Conservation (phyloP, 2,797 vertebrate species). For the Phaenicophaeus curvirostris region DNA sequence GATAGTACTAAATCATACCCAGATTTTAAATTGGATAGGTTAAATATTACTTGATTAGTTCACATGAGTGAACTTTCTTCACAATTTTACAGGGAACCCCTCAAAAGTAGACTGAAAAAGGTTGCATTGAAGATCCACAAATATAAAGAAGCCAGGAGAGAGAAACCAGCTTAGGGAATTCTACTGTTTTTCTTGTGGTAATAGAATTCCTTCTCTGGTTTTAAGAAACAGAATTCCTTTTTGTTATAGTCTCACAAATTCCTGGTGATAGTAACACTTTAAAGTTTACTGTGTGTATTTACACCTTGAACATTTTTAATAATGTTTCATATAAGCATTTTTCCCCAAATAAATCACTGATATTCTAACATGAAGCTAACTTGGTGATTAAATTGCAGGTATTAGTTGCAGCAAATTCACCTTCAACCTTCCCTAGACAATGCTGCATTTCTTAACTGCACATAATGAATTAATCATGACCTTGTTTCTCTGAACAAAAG, state of each 20-base stretch:
- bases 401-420: not conserved
- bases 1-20: not conserved
- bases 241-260: not conserved
- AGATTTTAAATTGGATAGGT: not conserved
- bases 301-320: not conserved
- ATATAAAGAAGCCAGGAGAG: not conserved
- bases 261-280: not conserved
- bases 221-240: not conserved
- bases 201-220: not conserved
- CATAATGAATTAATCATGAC: not conserved
- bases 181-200: not conserved
- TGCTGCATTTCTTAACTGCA: not conserved
- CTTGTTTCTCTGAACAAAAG: conserved; percentile 22
- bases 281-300: not conserved
- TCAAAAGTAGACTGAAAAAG: not conserved
- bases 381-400: not conserved
- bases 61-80: accelerated
- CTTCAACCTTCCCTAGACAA: not conserved
- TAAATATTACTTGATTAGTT: not conserved
- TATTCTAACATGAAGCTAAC: not conserved
- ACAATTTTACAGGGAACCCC: not conserved
- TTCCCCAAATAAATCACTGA: not conserved
- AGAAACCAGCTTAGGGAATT: not conserved
- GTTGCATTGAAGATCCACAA: not conserved
- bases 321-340: not conserved